phyloP scores from a whole-genome alignment of 1,140 invertebrate species.

The Brachionus rubens region DNA sequence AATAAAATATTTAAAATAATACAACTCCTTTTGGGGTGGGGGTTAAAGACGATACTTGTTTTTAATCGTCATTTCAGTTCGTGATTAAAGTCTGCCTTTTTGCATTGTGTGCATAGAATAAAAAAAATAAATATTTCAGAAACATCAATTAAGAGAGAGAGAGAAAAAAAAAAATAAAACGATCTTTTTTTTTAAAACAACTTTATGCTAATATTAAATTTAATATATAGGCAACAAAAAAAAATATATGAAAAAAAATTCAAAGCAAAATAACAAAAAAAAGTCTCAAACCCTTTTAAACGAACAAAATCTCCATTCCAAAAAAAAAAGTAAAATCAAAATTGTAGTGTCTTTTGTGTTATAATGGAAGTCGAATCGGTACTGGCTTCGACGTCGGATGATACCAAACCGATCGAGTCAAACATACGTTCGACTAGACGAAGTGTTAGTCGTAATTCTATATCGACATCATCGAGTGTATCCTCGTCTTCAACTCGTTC shows the following conservation, averaged over 20 bases:
- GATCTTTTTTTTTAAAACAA: slow-evolving; percentile 34
- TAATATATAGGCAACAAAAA: slow-evolving; percentile 1
- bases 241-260: background rate
- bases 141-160: background rate
- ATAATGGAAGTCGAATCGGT: slow-evolving; percentile 35
- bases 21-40: too few relatives aligned
- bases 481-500: background rate
- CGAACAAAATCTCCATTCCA: background rate
- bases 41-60: too few relatives aligned
- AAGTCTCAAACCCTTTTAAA: background rate
- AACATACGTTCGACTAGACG: background rate
- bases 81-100: too few relatives aligned
- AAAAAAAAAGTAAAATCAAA: background rate
- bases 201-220: slow-evolving; percentile 37
- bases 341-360: background rate
- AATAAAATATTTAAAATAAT: too few relatives aligned
- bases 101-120: background rate
- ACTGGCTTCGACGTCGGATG: background rate
- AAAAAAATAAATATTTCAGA: background rate
- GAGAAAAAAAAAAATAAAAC: slow-evolving; percentile 11
- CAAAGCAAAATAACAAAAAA: background rate
- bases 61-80: too few relatives aligned
- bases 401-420: background rate
- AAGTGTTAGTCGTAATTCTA: background rate
- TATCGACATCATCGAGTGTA: background rate